Evolutionary conservation across 2,888 invertebrate species (phyloP).

Genomic region (Habrosyne pyritoides): DNA sequence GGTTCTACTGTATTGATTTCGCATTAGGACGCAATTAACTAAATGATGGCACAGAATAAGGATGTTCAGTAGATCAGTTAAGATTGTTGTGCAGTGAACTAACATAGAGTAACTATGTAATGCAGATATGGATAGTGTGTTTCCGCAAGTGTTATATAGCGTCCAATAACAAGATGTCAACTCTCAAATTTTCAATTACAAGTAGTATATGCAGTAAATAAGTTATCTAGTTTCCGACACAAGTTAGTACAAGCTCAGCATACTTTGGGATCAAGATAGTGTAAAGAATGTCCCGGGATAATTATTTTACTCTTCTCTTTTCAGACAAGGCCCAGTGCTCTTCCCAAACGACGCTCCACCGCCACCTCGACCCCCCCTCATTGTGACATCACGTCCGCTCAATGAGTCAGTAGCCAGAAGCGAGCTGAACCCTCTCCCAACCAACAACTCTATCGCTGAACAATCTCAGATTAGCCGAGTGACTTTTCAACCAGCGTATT

Average conservation of each 20-base stretch:
- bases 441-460: conserved; percentile 48
- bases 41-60: neutral
- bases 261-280: too few relatives aligned
- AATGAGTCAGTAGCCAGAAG: conserved; percentile 68
- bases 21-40: conserved; percentile 15
- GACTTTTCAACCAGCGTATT: conserved; percentile 37
- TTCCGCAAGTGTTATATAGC: too few relatives aligned
- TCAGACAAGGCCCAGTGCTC: conserved; percentile 74
- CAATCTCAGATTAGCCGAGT: conserved; percentile 43
- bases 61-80: neutral
- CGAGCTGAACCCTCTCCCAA: conserved; percentile 48
- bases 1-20: conserved; percentile 16
- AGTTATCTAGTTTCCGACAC: too few relatives aligned
- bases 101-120: neutral
- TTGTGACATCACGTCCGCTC: conserved; percentile 73
- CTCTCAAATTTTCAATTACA: too few relatives aligned
- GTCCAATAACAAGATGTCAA: too few relatives aligned
- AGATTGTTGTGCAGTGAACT: neutral
- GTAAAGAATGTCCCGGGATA: too few relatives aligned
- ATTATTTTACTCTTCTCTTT: too few relatives aligned
- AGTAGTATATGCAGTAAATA: too few relatives aligned
- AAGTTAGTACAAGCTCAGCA: too few relatives aligned
- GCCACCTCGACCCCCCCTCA: conserved; percentile 62
- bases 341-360: conserved; percentile 72
- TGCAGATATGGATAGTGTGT: neutral